A percentile compares a stretch with the other conserved stretches of the same genome.
Conservation (phyloP, 2,888 invertebrate genomes). For the Plutella xylostella region DNA sequence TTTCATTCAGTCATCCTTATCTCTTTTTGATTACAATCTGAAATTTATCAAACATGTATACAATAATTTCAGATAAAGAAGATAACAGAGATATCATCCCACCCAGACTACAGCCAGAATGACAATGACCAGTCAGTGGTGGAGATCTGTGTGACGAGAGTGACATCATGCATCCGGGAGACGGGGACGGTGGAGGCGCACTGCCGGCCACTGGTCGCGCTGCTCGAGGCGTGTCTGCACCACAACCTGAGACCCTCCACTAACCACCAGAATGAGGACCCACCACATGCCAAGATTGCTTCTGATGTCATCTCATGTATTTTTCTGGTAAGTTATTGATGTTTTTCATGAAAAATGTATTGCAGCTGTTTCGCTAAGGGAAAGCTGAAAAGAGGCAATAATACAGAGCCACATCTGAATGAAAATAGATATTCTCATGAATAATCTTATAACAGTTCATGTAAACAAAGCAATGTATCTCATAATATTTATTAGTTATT, state of each 20-base stretch:
- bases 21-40: too few species aligned
- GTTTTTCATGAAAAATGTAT: too few species aligned
- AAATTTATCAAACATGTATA: too few species aligned
- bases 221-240: slow-evolving; percentile 88
- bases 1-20: too few species aligned
- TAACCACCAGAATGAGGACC: slow-evolving; percentile 82
- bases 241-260: slow-evolving; percentile 85
- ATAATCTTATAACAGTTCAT: too few species aligned
- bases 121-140: slow-evolving; percentile 95
- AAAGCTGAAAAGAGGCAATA: too few species aligned
- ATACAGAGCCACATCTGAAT: too few species aligned
- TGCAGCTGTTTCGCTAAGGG: too few species aligned
- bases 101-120: slow-evolving; percentile 85
- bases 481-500: too few species aligned
- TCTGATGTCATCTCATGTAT: slow-evolving; percentile 95
- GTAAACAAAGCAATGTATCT: too few species aligned
- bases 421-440: too few species aligned
- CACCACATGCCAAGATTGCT: slow-evolving; percentile 96
- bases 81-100: slow-evolving; percentile 84
- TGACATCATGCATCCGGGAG: slow-evolving; percentile 91
- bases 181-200: slow-evolving; percentile 89
- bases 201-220: slow-evolving; percentile 82
- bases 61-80: slow-evolving; percentile 73
- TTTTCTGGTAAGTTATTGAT: slow-evolving; percentile 88
- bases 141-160: slow-evolving; percentile 92